These are phyloP conservation scores for Venturia canescens DNA, from an alignment of 1,140 invertebrate species.

Conservation along the genomic window DNA sequence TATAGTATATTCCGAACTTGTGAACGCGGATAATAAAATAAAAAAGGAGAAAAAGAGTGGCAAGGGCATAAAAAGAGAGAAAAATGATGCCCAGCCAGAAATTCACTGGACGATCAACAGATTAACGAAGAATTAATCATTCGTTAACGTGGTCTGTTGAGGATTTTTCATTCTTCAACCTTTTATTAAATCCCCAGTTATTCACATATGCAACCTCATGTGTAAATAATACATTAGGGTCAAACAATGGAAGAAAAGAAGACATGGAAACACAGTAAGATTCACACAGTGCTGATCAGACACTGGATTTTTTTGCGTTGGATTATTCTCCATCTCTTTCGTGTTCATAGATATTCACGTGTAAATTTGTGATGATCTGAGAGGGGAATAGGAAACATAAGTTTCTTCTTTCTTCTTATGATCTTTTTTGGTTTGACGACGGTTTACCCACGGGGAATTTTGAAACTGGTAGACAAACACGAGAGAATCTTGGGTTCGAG, in stretches of 20 bases:
- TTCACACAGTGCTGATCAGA: conserved; percentile 4
- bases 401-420: background rate
- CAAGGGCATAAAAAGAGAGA: background rate
- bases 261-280: too few species aligned
- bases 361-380: conserved; percentile 25
- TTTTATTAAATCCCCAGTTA: too few species aligned
- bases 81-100: background rate
- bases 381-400: background rate
- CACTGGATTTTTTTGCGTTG: background rate
- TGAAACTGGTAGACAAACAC: background rate
- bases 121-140: conserved; percentile 5
- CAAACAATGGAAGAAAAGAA: background rate
- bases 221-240: too few species aligned
- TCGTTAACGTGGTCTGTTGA: too few species aligned
- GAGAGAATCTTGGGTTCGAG: conserved; percentile 20
- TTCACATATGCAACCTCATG: too few species aligned
- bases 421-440: conserved; percentile 6
- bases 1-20: background rate
- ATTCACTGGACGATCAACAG: background rate
- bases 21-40: background rate
- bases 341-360: conserved; percentile 20
- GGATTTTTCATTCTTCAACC: too few species aligned
- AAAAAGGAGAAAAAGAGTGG: background rate
- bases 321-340: background rate
- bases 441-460: conserved; percentile 27